A percentile compares a stretch with the other conserved stretches of the same genome.
These are phyloP conservation scores for Rhinolophus ferrumequinum DNA, from an alignment of 2,113 vertebrate species.

Conservation along the genomic window DNA sequence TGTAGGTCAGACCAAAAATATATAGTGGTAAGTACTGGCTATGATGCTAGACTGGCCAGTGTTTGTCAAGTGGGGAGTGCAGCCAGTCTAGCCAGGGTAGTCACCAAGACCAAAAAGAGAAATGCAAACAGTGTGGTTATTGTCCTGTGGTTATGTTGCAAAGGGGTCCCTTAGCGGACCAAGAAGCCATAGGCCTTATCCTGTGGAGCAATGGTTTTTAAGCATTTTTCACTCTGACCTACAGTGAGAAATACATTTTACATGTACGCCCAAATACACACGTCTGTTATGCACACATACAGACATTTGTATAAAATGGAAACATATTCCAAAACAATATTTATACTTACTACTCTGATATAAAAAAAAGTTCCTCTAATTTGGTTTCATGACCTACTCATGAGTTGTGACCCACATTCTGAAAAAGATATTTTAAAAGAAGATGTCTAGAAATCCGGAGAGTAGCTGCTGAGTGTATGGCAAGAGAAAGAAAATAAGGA, in stretches of 20 bases:
- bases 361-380: not conserved
- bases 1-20: constrained; percentile 78
- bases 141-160: not conserved
- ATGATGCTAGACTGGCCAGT: constrained; percentile 45
- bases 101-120: constrained; percentile 69
- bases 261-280: not conserved
- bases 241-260: constrained; percentile 6
- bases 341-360: not conserved
- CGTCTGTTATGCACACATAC: not conserved
- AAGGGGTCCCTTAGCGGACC: constrained; percentile 44
- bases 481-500: not conserved
- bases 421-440: constrained; percentile 30
- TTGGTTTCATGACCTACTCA: constrained; percentile 7
- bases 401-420: not conserved
- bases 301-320: not conserved
- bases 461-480: not conserved
- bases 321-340: not conserved
- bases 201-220: not conserved
- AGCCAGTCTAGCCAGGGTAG: constrained; percentile 33
- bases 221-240: not conserved
- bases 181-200: not conserved
- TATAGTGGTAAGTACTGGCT: constrained; percentile 59
- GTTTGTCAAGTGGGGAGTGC: constrained; percentile 16
- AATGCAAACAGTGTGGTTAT: constrained; percentile 64
- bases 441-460: not conserved